Conservation (phyloP, 2,113 vertebrate species). For the Pica pica region DNA sequence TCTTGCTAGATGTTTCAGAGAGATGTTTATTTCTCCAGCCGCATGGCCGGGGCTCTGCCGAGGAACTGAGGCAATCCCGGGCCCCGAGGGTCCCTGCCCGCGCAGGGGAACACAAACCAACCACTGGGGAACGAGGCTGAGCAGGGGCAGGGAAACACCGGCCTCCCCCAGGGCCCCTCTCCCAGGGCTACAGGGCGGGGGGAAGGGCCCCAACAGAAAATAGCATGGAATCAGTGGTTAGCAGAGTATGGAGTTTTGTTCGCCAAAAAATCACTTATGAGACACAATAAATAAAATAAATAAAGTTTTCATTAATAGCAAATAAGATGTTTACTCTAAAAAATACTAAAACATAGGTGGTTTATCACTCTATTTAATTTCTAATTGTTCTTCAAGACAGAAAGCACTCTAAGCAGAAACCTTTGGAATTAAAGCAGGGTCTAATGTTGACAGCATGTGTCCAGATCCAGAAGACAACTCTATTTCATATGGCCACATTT, state of each 20-base stretch:
- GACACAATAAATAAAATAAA: not conserved
- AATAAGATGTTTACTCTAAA: not conserved
- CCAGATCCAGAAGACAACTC: not conserved
- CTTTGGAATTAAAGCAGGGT: not conserved
- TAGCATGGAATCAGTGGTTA: not conserved
- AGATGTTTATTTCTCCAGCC: too few species aligned
- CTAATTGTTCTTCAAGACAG: not conserved
- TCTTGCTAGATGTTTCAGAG: too few species aligned
- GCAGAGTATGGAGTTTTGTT: not conserved
- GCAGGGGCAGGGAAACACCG: too few species aligned
- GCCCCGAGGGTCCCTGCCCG: too few species aligned
- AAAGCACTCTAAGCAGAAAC: not conserved
- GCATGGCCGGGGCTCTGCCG: too few species aligned
- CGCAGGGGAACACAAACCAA: too few species aligned
- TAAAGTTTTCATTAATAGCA: not conserved
- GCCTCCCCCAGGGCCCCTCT: too few species aligned
- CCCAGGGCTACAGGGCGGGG: too few species aligned
- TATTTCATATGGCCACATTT: not conserved
- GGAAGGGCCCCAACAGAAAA: not conserved
- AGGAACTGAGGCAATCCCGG: too few species aligned
- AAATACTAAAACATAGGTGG: not conserved
- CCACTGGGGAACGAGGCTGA: too few species aligned
- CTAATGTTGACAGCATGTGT: not conserved
- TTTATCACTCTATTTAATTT: not conserved
- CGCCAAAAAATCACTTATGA: not conserved